phyloP scores from a whole-genome alignment of 2,888 invertebrate genomes.

The Abscondita cerata region DNA sequence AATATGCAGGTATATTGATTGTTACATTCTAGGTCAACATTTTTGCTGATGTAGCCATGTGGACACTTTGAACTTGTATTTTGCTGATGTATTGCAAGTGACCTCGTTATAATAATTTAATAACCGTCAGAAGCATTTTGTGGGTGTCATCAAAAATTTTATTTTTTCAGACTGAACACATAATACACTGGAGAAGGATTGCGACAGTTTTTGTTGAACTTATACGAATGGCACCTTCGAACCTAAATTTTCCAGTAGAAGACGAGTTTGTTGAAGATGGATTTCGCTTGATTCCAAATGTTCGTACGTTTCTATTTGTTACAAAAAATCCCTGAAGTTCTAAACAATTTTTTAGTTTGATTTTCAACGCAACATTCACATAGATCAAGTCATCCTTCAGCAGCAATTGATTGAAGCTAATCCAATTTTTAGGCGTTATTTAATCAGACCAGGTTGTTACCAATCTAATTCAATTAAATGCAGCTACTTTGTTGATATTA shows the following conservation, averaged over 20 bases:
- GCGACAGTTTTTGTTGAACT: constrained; percentile 55
- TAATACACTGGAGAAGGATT: constrained; percentile 54
- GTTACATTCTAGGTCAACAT: not conserved
- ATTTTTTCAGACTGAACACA: constrained; percentile 49
- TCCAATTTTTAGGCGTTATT: constrained; percentile 37
- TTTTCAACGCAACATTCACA: constrained; percentile 16
- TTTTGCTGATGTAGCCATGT: not conserved
- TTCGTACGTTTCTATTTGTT: constrained; percentile 30
- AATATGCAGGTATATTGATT: constrained; percentile 54
- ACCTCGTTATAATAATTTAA: not conserved
- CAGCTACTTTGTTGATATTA: too few species aligned
- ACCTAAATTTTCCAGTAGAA: constrained; percentile 35
- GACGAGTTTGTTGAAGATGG: constrained; percentile 20
- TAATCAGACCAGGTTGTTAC: constrained; percentile 38
- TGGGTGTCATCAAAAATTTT: not conserved
- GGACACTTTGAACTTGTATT: too few species aligned
- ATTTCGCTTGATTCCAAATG: constrained; percentile 30
- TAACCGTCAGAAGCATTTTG: not conserved
- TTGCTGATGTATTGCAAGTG: not conserved
- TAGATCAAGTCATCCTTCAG: constrained; percentile 33
- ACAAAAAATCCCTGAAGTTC: not conserved
- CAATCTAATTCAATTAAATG: too few species aligned
- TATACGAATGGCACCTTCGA: constrained; percentile 49
- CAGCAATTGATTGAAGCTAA: constrained; percentile 36
- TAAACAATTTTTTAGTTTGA: constrained; percentile 11